Evolutionary conservation across 1,140 invertebrate species (phyloP).

Genomic region (Solen grandis): DNA sequence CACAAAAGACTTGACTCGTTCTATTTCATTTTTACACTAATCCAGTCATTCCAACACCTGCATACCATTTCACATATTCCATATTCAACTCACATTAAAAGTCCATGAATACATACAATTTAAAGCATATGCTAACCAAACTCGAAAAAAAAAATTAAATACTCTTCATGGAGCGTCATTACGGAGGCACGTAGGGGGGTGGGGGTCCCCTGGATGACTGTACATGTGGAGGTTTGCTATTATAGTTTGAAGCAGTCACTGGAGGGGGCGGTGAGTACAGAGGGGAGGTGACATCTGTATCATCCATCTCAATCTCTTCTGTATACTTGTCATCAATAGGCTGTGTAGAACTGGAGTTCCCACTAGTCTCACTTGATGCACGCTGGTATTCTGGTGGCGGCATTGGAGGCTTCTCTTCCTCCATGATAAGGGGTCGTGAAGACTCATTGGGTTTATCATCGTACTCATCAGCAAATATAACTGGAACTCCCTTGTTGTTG

Average conservation of each 20-base stretch:
- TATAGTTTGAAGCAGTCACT: conserved; percentile 86
- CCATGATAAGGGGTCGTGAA: conserved; percentile 95
- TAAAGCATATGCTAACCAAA: too few species aligned
- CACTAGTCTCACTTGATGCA: conserved; percentile 78
- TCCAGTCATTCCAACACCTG: too few species aligned
- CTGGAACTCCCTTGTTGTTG: conserved; percentile 92
- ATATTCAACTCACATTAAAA: too few species aligned
- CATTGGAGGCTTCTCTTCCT: conserved; percentile 95
- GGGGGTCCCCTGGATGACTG: conserved; percentile 71
- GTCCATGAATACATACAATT: too few species aligned
- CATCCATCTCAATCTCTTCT: conserved; percentile 72
- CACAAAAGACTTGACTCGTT: too few species aligned
- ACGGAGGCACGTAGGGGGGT: conserved; percentile 75
- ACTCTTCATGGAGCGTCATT: conserved; percentile 35
- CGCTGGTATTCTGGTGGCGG: conserved; percentile 89
- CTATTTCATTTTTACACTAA: too few species aligned
- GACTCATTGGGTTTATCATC: conserved; percentile 92
- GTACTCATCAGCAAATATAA: conserved; percentile 95
- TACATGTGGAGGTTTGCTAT: conserved; percentile 77
- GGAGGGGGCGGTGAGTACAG: conserved; percentile 91
- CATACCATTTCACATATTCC: too few species aligned
- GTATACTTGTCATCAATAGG: conserved; percentile 77
- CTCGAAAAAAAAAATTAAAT: background rate
- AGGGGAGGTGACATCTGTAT: conserved; percentile 78
- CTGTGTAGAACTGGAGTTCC: conserved; percentile 80